Conservation (phyloP, 2,888 invertebrate genomes). For the Eueremaeus valkanovi region DNA sequence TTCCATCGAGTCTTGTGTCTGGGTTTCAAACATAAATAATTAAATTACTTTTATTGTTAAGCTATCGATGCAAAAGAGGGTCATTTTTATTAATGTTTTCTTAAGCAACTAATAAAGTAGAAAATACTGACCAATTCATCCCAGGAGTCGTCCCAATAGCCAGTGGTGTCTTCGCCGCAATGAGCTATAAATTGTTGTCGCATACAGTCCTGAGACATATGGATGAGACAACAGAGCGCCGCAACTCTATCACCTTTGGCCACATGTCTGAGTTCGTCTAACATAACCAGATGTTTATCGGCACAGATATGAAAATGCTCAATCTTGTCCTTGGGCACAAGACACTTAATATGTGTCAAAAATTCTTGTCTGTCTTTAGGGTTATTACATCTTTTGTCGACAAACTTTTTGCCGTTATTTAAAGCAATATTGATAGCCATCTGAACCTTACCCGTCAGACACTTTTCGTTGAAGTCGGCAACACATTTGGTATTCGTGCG, state of each 20-base stretch:
- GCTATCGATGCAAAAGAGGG: no score
- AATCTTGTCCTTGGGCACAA: neutral
- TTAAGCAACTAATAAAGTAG: no score
- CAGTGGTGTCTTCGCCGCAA: neutral
- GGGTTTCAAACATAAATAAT: no score
- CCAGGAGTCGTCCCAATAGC: neutral
- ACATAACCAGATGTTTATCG: conserved; percentile 8
- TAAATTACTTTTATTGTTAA: no score
- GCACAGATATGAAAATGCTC: conserved; percentile 4
- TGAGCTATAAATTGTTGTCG: neutral
- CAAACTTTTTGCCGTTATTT: neutral
- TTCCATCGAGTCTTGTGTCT: no score
- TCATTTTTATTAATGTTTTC: no score
- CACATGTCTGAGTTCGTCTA: neutral
- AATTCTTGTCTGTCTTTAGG: neutral
- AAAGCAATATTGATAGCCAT: neutral
- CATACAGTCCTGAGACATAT: neutral
- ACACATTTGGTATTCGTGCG: neutral
- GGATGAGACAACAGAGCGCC: neutral
- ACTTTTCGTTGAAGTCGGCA: neutral
- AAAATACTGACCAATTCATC: conserved; percentile 14
- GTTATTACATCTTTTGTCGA: neutral
- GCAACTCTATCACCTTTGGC: neutral
- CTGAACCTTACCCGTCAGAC: neutral
- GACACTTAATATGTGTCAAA: neutral